Conservation (phyloP, 2,888 invertebrate genomes). For the Catocala sponsa region DNA sequence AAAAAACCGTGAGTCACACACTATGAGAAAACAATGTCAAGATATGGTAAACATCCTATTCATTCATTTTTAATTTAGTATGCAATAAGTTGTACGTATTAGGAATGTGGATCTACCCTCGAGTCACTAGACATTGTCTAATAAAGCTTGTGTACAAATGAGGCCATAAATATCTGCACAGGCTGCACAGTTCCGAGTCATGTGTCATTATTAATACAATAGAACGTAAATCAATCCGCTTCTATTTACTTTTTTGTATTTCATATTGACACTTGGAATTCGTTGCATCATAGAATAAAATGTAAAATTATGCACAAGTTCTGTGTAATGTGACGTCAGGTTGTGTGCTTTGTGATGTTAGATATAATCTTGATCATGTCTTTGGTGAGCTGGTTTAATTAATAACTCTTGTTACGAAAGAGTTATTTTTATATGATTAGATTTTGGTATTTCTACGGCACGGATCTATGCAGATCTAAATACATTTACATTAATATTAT, state of each 20-base stretch:
- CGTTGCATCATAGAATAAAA: conserved; percentile 32
- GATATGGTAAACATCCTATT: conserved; percentile 32
- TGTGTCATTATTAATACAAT: conserved; percentile 50
- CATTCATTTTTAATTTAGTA: conserved; percentile 45
- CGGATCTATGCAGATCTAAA: too few relatives aligned
- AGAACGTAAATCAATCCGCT: conserved; percentile 40
- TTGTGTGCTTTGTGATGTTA: not conserved
- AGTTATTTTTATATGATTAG: too few relatives aligned
- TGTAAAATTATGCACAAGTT: conserved; percentile 18
- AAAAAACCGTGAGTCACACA: conserved; percentile 9
- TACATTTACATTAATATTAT: too few relatives aligned
- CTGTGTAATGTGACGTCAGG: not conserved
- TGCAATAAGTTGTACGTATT: conserved; percentile 46
- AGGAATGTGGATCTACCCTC: conserved; percentile 53
- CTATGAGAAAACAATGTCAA: conserved; percentile 5
- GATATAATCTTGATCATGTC: not conserved
- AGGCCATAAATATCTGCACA: conserved; percentile 41
- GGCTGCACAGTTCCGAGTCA: conserved; percentile 34
- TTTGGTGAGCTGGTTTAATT: not conserved
- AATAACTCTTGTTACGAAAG: too few relatives aligned
- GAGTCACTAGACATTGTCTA: conserved; percentile 52
- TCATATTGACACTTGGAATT: conserved; percentile 26
- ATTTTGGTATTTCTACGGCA: too few relatives aligned
- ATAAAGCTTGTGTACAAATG: conserved; percentile 52
- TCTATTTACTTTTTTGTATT: conserved; percentile 29